phyloP scores from a whole-genome alignment of 2,797 vertebrate genomes.

The Capromys pilorides region DNA sequence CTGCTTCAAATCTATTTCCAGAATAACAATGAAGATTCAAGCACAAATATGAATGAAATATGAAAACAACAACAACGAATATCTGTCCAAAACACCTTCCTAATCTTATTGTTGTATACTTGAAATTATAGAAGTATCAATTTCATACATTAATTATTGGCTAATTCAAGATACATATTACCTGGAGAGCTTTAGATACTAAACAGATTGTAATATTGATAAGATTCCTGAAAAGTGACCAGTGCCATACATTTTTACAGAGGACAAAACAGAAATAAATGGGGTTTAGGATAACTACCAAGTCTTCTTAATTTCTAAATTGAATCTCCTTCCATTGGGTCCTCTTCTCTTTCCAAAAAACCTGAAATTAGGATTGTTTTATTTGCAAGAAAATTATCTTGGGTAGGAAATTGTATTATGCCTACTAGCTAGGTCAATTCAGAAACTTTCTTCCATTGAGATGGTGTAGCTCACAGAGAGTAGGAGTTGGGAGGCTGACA shows the following conservation, averaged over 20 bases:
- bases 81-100: neutral
- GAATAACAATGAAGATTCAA: neutral
- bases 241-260: neutral
- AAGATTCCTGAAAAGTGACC: neutral
- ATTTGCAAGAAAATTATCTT: neutral
- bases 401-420: neutral
- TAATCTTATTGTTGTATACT: neutral
- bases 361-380: neutral
- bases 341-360: neutral
- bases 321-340: neutral
- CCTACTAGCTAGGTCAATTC: neutral
- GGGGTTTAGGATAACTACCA: neutral
- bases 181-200: neutral
- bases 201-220: constrained; percentile 1
- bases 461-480: neutral
- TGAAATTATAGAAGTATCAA: neutral
- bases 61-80: neutral
- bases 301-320: neutral
- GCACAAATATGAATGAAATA: neutral
- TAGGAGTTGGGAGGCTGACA: accelerated
- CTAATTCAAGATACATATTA: neutral
- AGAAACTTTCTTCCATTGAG: neutral
- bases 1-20: constrained; percentile 29
- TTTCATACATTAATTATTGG: constrained; percentile 9
- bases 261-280: neutral